A percentile compares a stretch with the other conserved stretches of the same genome.
These are phyloP conservation scores for Hydrozoanthus gracilis DNA, from an alignment of 92 coral and sea anemone genomes.

Conservation along the genomic window DNA sequence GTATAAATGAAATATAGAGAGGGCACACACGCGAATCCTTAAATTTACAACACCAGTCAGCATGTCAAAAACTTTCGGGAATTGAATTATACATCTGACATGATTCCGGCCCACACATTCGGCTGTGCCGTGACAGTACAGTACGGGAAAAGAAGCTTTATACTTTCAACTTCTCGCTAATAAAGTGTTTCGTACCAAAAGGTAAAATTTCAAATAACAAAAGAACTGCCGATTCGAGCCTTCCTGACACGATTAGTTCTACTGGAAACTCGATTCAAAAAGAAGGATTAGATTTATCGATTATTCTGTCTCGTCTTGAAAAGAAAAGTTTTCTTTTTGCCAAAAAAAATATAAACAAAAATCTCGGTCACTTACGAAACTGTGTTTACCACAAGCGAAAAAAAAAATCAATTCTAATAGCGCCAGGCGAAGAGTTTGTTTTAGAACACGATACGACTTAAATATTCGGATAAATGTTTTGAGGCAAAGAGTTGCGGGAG, in stretches of 20 bases:
- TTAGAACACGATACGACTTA: conserved; percentile 26
- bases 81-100: conserved; percentile 59
- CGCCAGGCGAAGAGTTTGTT: conserved; percentile 9
- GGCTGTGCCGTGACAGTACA: background rate
- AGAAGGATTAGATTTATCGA: conserved; percentile 23
- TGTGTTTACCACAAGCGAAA: background rate
- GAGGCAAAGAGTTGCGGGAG: conserved; percentile 46
- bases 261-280: conserved; percentile 1
- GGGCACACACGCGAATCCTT: conserved; percentile 51
- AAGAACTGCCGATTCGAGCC: background rate
- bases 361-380: too few relatives aligned
- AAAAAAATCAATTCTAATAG: conserved; percentile 9
- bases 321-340: conserved; percentile 22
- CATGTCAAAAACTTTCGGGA: conserved; percentile 51
- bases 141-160: background rate
- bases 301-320: conserved; percentile 3
- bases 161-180: background rate
- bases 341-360: background rate
- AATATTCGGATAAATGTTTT: conserved; percentile 43
- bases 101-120: conserved; percentile 29
- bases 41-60: conserved; percentile 58
- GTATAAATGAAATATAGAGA: conserved; percentile 38
- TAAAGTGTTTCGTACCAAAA: background rate
- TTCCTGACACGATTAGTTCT: conserved; percentile 2
- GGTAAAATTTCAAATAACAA: background rate